Evolutionary conservation across 2,113 vertebrate species (phyloP).

Genomic region (Epinephelus fuscoguttatus): DNA sequence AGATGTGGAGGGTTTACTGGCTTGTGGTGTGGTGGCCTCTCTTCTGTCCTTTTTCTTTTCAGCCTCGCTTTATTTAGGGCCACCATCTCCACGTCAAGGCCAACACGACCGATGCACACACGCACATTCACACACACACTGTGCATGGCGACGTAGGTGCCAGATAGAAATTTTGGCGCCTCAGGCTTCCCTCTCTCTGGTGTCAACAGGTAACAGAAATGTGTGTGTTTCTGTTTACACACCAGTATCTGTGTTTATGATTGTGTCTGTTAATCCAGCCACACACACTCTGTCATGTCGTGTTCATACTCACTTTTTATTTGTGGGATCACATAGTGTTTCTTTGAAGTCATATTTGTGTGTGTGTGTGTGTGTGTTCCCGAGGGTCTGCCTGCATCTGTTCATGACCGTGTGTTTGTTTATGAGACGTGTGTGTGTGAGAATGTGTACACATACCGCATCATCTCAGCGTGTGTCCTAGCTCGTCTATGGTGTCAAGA

Average conservation of each 20-base stretch:
- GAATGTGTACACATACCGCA: slow-evolving; percentile 64
- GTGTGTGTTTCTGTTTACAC: slow-evolving; percentile 24
- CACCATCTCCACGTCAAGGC: slow-evolving; percentile 49
- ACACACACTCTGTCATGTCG: slow-evolving; percentile 4
- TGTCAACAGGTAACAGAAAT: slow-evolving; percentile 42
- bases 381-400: slow-evolving; percentile 73
- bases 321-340: slow-evolving; percentile 30
- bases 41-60: slow-evolving; percentile 56
- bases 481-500: slow-evolving; percentile 66
- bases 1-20: slow-evolving; percentile 67
- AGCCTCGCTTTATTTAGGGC: slow-evolving; percentile 57
- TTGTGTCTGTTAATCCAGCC: slow-evolving; percentile 46
- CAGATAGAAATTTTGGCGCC: slow-evolving; percentile 24
- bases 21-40: slow-evolving; percentile 63
- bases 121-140: slow-evolving; percentile 1
- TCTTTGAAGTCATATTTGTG: slow-evolving; percentile 44
- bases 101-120: slow-evolving; percentile 27
- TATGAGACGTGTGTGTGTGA: slow-evolving; percentile 62
- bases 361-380: slow-evolving; percentile 45
- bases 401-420: slow-evolving; percentile 71
- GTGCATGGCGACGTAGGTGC: not conserved
- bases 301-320: slow-evolving; percentile 42
- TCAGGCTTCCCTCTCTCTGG: slow-evolving; percentile 27
- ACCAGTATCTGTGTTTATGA: slow-evolving; percentile 44
- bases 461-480: slow-evolving; percentile 75